Conservation (phyloP, 35 echinoderm and acorn worm species). For the Acanthaster planci region DNA sequence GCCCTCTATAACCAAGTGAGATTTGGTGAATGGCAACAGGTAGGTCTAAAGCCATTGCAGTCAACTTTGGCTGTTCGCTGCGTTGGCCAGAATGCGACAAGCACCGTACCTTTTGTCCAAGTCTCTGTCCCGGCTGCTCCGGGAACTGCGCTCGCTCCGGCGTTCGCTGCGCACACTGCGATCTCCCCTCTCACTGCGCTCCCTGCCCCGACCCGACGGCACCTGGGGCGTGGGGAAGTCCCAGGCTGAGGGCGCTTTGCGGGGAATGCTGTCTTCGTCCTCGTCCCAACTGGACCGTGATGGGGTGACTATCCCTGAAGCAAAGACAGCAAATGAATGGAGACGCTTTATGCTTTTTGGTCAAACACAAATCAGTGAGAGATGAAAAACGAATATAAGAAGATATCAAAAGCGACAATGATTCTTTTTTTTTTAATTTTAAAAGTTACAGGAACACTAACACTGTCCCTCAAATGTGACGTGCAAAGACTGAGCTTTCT, state of each 20-base stretch:
- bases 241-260: conserved; percentile 64
- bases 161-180: conserved; percentile 22
- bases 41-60: no score
- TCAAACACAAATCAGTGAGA: no score
- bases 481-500: no score
- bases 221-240: conserved; percentile 68
- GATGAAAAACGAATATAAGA: no score
- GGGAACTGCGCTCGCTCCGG: not conserved
- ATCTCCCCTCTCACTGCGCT: conserved; percentile 43
- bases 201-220: conserved; percentile 4
- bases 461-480: no score
- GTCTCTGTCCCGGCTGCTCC: conserved; percentile 6
- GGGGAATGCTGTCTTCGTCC: conserved; percentile 68
- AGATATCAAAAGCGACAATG: no score
- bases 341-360: no score
- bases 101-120: not conserved
- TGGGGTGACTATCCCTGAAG: conserved; percentile 77
- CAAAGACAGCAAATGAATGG: not conserved
- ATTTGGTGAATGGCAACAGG: no score
- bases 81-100: not conserved
- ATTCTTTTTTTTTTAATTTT: no score
- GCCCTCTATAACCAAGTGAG: no score
- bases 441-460: no score
- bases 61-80: no score
- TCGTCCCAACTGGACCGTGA: conserved; percentile 95